Base-by-base conservation (phyloP, 2,888 invertebrate species). In the Pedicia rivosa region DNA sequence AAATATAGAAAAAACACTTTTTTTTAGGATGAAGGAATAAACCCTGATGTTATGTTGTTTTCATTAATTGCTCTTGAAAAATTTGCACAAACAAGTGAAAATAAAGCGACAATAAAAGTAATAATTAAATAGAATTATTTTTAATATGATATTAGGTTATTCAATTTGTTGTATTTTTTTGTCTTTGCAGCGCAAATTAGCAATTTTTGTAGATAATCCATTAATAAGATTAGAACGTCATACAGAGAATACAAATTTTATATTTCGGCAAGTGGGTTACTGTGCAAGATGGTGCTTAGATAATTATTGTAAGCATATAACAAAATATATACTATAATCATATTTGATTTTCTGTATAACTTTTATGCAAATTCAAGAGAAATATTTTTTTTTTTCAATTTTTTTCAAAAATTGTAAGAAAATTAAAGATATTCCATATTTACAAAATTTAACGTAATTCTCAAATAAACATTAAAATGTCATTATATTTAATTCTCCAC, bases 261-360 rank as follows among this genome's bases (percentile, higher is more conserved):
- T 74, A 31, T 71, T 76, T 62, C 68, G 84, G 39, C 88, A 92
- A 64, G 84, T 90, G 40, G 90, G 88, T 25, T 92, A 92, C 60
- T 90, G 88, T 59, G 84, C 91, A 17, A 78, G 80, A 46, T 92
- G 91, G 91, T 78, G 81, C 46, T 69, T 92, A 40, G 92, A 92
- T 63, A 92, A 92, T 60, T 65, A 88, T 46, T 91, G 83, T 84
- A 65, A 72, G 72, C 63, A 35, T 16, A 16, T n/a, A n/a, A n/a
- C n/a, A n/a, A n/a, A n/a, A n/a, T n/a, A n/a, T n/a, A n/a, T n/a
- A n/a, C n/a, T n/a, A n/a, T n/a, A n/a, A n/a, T n/a, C n/a, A n/a
- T n/a, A n/a, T n/a, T n/a, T n/a, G n/a, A n/a, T n/a, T n/a, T n/a
- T n/a, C n/a, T n/a, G n/a, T n/a, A n/a, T n/a, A n/a, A n/a, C n/a